Evolutionary conservation across 2,888 invertebrate species (phyloP), one percentile per base, ranked within the genome.

Genomic region (Acrobasis consociella): DNA sequence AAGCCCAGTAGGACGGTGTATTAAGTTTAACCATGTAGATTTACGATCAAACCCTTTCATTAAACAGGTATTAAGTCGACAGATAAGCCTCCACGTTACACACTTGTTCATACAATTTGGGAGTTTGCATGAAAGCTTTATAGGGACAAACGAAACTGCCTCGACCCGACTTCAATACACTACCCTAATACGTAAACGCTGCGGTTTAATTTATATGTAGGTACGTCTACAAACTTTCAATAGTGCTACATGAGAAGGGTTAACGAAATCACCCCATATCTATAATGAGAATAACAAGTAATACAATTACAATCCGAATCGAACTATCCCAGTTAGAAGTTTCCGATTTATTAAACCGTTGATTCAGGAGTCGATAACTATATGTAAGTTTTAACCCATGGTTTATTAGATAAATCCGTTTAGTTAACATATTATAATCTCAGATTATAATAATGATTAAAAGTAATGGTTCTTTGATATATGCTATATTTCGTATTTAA

Each of bases 41-140:
- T 91, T 90, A 91, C 88, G 91, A 90, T 89, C 89, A 81, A 85
- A 89, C 90, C 91, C 89, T 91, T 90, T 91, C 88, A 91, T 91
- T 89, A 91, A 90, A 87, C 86, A 89, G 89, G 91, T 90, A 91
- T 89, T 89, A 89, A 86, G 82, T 86, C 84, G 87, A 89, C 82
- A 89, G 88, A 90, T 90, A 90, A 87, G 85, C 82, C 80, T 80
- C 75, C 78, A 84, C 83, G 83, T 83, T 86, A 87, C 84, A 83
- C 86, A 87, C 85, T 88, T 84, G 86, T 87, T 85, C 84, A 81
- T 87, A 85, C 82, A 85, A 85, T 83, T 84, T 79, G 79, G 82
- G 80, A 83, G 83, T 85, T 86, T 78, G 79, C 80, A 80, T 82
- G 81, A 83, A 84, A 85, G 82, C 83, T 81, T 84, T 81, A 79